phyloP scores from a whole-genome alignment of 2,113 vertebrate species.

The Anarhynchus alexandrinus region DNA sequence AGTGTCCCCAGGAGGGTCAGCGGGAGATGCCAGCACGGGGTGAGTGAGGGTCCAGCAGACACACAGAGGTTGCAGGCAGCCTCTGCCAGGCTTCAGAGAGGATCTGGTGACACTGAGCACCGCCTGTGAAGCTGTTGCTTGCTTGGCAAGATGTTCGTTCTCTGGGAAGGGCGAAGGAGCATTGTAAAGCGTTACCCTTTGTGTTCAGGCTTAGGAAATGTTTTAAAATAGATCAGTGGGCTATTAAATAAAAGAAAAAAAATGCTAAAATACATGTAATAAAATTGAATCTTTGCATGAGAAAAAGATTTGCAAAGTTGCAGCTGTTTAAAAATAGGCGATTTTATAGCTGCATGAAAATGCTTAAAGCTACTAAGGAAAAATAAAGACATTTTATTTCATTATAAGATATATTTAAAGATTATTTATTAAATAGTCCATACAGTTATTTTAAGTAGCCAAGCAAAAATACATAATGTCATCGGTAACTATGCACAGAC shows the following conservation, averaged over 20 bases:
- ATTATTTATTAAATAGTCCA: neutral
- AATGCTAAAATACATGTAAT: neutral
- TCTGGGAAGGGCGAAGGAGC: neutral
- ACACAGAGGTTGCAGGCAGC: neutral
- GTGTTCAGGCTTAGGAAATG: neutral
- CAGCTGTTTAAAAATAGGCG: neutral
- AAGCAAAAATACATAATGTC: neutral
- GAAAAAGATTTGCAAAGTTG: neutral
- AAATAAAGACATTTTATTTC: neutral
- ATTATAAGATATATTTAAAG: neutral
- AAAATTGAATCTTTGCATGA: neutral
- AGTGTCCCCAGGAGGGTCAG: neutral
- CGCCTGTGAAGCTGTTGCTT: neutral
- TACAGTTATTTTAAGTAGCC: neutral
- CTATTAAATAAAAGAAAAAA: neutral
- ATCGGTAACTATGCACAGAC: neutral
- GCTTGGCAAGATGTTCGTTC: neutral
- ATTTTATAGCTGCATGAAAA: neutral
- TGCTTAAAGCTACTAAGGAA: neutral
- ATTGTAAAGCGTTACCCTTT: neutral
- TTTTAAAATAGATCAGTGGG: neutral
- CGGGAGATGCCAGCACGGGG: neutral
- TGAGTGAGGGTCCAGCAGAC: neutral
- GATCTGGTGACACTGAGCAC: neutral
- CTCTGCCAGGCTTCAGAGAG: neutral